These are phyloP conservation scores for Sinotaia quadrata DNA, from an alignment of 2,888 invertebrate species.

Conservation along the genomic window DNA sequence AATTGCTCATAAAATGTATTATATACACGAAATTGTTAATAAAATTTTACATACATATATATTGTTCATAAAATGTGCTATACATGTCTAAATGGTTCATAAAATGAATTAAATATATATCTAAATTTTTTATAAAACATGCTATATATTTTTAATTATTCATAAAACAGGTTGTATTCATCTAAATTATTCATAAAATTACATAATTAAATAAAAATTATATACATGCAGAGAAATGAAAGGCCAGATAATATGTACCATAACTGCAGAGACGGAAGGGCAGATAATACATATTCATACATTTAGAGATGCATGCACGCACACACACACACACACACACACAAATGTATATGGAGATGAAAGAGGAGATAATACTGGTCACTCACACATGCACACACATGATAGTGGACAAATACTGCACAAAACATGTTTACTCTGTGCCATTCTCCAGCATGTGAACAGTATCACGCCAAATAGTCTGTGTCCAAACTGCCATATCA, in stretches of 20 bases:
- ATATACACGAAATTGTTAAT: too few relatives aligned
- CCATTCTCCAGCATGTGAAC: constrained; percentile 27
- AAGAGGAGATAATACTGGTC: not conserved
- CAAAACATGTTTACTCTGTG: constrained; percentile 11
- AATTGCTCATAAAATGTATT: too few relatives aligned
- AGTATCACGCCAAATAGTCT: constrained; percentile 57
- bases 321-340: not conserved
- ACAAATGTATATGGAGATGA: not conserved
- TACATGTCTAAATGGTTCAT: too few relatives aligned
- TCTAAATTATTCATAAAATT: too few relatives aligned
- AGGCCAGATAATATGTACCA: not conserved
- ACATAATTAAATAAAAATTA: not conserved
- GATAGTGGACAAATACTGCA: not conserved
- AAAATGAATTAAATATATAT: too few relatives aligned
- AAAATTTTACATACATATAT: constrained; percentile 49
- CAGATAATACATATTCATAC: not conserved
- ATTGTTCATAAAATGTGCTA: not conserved
- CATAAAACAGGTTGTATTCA: too few relatives aligned
- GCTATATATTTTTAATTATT: too few relatives aligned
- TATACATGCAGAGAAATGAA: not conserved
- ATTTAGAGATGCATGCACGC: not conserved
- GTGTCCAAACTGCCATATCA: constrained; percentile 68
- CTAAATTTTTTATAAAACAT: too few relatives aligned
- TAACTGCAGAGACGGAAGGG: not conserved
- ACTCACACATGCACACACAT: not conserved